Base-by-base conservation (phyloP, 2,888 invertebrate species). In the Oxytorus armatus region DNA sequence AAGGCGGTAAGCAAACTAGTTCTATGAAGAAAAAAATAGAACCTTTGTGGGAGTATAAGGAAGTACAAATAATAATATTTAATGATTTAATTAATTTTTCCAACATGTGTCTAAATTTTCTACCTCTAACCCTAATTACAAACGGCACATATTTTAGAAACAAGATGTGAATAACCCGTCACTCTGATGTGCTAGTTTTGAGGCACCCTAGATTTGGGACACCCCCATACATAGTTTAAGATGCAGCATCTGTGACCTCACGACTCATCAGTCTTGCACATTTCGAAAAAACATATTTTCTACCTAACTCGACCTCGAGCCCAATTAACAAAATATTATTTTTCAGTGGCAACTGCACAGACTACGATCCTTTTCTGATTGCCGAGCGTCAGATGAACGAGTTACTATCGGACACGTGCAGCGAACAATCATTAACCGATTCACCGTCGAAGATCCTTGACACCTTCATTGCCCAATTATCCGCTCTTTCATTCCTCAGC, bases 311-410 rank as follows among this genome's bases (percentile, higher is more conserved):
- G 16, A 21, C 18, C 7, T 18, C 49, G 1, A 29, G 25, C 18
- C 33, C 10, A 55, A 47, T 57, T 14, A 23, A 8, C 21, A 10
- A 61, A 14, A 51, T n/a, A 66, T 51, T 51, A 79, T 73, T 76
- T 90, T 90, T 47, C 89, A 90, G 90, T 33, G 89, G 90, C 18
- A 78, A 83, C n/a, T 72, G 77, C 85, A 94, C 94, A 87, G 93
- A 92, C 86, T 96, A 96, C 92, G 96, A 97, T 92, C 97, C 97
- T 65, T 96, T 96, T 92, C 92, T 95, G 84, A 95, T 95, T 84
- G 97, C 97, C 59, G 96, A 96, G 92, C 95, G 95, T 83, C 97
- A 97, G 92, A 94, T 97, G 93, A 95, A 95, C 92, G 96, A 97
- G 89, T 94, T 97, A 39, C 95, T 96, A 92, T 95, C 95, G 79